Percentiles rank a stretch among this genome's conserved stretches.
phyloP scores from a whole-genome alignment of 1,140 invertebrate species.

The Hydropsyche tenuis region DNA sequence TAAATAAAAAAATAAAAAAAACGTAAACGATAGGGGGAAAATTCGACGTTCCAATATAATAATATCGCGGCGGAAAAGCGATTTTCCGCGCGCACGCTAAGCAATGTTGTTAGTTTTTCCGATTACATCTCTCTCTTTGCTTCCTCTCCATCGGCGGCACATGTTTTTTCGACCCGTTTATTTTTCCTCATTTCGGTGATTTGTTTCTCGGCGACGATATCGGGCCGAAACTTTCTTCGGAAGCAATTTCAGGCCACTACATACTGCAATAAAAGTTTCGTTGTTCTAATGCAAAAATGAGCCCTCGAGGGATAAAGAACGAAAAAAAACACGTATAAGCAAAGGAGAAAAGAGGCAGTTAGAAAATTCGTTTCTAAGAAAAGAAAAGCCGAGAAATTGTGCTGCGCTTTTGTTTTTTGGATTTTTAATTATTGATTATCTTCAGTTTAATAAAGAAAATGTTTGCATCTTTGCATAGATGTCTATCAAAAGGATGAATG shows the following conservation, averaged over 20 bases:
- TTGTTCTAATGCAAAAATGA: constrained; percentile 32
- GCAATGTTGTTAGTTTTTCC: constrained; percentile 6
- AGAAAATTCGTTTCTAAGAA: too few species aligned
- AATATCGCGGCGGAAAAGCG: too few species aligned
- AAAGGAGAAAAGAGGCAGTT: neutral
- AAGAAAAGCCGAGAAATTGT: too few species aligned
- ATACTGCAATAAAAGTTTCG: constrained; percentile 43
- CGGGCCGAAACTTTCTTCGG: constrained; percentile 37
- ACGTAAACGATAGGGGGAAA: too few species aligned
- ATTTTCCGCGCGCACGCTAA: neutral
- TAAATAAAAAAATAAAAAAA: too few species aligned
- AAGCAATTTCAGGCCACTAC: constrained; percentile 42
- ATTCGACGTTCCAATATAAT: too few species aligned
- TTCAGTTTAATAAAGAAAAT: neutral
- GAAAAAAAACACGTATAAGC: neutral
- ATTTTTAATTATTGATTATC: too few species aligned
- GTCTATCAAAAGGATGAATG: too few species aligned
- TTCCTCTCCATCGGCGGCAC: neutral
- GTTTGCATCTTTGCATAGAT: neutral
- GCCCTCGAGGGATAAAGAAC: neutral
- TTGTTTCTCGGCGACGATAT: constrained; percentile 34
- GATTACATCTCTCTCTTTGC: constrained; percentile 9
- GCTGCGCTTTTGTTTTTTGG: too few species aligned
- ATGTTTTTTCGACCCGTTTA: constrained; percentile 11
- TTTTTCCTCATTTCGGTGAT: constrained; percentile 25